phyloP scores from a whole-genome alignment of 2,797 vertebrate genomes.

The Alosa sapidissima region DNA sequence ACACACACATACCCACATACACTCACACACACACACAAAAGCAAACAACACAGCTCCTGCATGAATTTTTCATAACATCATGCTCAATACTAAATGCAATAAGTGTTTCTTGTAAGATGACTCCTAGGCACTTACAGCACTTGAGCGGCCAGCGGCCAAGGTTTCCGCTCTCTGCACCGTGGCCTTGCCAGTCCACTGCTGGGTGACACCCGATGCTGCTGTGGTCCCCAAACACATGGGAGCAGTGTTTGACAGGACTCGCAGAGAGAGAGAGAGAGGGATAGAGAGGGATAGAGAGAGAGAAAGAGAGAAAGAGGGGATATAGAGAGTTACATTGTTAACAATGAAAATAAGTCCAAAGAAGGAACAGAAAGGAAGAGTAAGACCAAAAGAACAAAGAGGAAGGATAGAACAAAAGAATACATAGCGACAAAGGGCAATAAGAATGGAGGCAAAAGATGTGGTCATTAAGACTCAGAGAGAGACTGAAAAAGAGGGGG shows the following conservation, averaged over 20 bases:
- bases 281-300: slow-evolving; percentile 27
- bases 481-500: neutral
- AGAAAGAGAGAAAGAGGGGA: neutral
- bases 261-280: slow-evolving; percentile 27
- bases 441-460: neutral
- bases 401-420: neutral
- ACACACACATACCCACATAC: slow-evolving; percentile 44
- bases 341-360: neutral
- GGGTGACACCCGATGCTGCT: slow-evolving; percentile 68
- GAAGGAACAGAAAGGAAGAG: neutral
- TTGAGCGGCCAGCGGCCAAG: slow-evolving; percentile 68
- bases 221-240: slow-evolving; percentile 51
- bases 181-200: slow-evolving; percentile 56
- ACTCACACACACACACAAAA: slow-evolving; percentile 56
- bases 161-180: slow-evolving; percentile 62
- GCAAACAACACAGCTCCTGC: slow-evolving; percentile 57
- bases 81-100: slow-evolving; percentile 83
- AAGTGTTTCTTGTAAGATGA: slow-evolving; percentile 83
- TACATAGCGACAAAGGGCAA: neutral
- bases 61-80: slow-evolving; percentile 84
- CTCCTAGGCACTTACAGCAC: slow-evolving; percentile 77
- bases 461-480: neutral
- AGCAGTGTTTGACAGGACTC: slow-evolving; percentile 34
- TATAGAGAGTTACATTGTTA: neutral
- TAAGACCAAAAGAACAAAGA: neutral